Evolutionary conservation across 1,140 invertebrate species (phyloP), one percentile per base, ranked within the genome.

Genomic region (Galendromus occidentalis): DNA sequence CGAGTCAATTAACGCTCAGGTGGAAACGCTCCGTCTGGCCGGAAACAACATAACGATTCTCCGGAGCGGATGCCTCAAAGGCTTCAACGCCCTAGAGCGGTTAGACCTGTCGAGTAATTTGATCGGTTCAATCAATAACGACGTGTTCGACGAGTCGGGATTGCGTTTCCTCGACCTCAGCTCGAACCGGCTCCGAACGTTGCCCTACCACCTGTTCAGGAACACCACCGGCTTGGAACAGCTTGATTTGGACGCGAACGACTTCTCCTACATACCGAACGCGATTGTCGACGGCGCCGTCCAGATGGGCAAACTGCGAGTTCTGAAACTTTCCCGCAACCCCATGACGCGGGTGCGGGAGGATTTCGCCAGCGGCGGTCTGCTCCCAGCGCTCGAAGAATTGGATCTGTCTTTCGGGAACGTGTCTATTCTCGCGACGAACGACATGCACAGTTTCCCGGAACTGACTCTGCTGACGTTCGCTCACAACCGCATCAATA

Each of bases 391-490:
- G 12, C 77, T 91, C 0, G 82, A 87, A 73, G 86, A 88, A 74
- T 78, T 92, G 7, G 83, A 86, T 71, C 84, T 91, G 65, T 84
- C 82, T 47, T 80, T 82, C 22, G 91, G 88, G 0, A 91, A 91
- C 73, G 76, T 92, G 14, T 86, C 82, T 1, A 84, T 91, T 63
- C 80, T 93, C 4, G 88, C 87, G 0, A 87, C 86, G 45, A 86
- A 85, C 71, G 89, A 91, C 70, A 91, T 93, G 71, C 84, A 87
- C 71, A 82, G 85, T n/a, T 91, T 91, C 70, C 84, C 86, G 2
- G 81, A 82, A 0, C 76, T 93, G 9, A 79, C 85, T 69, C 83
- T 84, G 70, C 77, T 92, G 18, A 84, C 83, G 68, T 74, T 93
- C 42, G 78, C 80, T 1, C 78, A 82, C 68, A 92, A 91, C 73